Conservation (phyloP, 2,113 vertebrate genomes). For the Neomonachus schauinslandi region DNA sequence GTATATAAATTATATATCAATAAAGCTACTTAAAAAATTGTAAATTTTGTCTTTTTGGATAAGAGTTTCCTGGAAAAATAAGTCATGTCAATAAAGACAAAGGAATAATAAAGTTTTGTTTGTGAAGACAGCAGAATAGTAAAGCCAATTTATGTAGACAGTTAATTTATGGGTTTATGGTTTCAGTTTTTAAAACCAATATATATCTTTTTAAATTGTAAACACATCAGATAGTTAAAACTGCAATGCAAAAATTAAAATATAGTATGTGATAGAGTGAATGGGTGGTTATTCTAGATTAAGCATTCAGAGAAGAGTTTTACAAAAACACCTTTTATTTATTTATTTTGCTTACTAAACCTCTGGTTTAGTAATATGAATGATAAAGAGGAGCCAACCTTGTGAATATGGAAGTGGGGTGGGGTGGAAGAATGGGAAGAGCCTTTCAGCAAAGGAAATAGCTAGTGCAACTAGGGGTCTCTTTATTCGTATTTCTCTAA, state of each 20-base stretch:
- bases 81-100: not conserved
- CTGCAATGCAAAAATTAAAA: not conserved
- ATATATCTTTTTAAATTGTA: not conserved
- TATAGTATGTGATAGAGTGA: not conserved
- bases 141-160: not conserved
- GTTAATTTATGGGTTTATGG: not conserved
- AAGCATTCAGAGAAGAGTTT: constrained; percentile 14
- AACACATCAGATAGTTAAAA: not conserved
- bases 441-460: not conserved
- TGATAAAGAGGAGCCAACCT: not conserved
- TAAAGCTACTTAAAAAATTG: not conserved
- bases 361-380: not conserved
- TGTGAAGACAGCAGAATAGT: not conserved
- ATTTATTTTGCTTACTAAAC: not conserved
- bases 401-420: not conserved
- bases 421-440: not conserved
- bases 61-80: constrained; percentile 22
- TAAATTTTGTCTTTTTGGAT: not conserved
- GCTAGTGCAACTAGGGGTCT: not conserved
- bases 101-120: not conserved
- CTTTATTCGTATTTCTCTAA: not conserved
- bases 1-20: not conserved
- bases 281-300: not conserved
- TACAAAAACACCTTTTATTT: not conserved
- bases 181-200: constrained; percentile 16